Evolutionary conservation across 2,113 vertebrate species (phyloP).

Genomic region (Chionis minor): DNA sequence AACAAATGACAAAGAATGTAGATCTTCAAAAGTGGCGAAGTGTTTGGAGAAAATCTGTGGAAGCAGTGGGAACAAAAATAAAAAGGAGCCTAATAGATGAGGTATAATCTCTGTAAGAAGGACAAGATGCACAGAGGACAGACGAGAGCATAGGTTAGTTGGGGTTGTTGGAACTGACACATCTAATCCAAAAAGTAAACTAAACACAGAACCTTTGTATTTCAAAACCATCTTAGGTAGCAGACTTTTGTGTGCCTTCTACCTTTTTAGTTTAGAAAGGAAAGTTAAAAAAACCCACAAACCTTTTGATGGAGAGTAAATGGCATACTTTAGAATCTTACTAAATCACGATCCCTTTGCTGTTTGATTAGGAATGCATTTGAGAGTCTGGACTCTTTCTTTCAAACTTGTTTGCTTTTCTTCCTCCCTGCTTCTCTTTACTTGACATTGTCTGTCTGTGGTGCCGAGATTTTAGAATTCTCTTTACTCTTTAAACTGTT

Average conservation of each 20-base stretch:
- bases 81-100: not conserved
- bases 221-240: constrained; percentile 48
- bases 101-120: constrained; percentile 31
- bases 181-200: constrained; percentile 62
- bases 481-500: constrained; percentile 28
- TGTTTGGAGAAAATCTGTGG: constrained; percentile 18
- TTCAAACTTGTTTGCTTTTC: constrained; percentile 57
- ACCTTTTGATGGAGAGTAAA: constrained; percentile 60
- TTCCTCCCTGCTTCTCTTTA: constrained; percentile 17
- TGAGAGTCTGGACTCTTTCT: constrained; percentile 50
- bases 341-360: constrained; percentile 47
- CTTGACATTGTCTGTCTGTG: constrained; percentile 45
- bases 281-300: constrained; percentile 25
- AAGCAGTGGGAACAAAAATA: constrained; percentile 39
- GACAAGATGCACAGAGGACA: constrained; percentile 8
- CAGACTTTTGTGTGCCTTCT: constrained; percentile 51
- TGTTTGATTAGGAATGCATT: constrained; percentile 55
- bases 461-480: constrained; percentile 18
- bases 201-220: constrained; percentile 46
- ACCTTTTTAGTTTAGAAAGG: constrained; percentile 52
- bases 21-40: not conserved
- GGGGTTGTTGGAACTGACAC: constrained; percentile 39
- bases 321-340: constrained; percentile 37
- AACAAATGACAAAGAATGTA: not conserved
- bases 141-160: constrained; percentile 43